phyloP scores from a whole-genome alignment of 2,888 invertebrate genomes.

The Chaetogeoica ovagalla region DNA sequence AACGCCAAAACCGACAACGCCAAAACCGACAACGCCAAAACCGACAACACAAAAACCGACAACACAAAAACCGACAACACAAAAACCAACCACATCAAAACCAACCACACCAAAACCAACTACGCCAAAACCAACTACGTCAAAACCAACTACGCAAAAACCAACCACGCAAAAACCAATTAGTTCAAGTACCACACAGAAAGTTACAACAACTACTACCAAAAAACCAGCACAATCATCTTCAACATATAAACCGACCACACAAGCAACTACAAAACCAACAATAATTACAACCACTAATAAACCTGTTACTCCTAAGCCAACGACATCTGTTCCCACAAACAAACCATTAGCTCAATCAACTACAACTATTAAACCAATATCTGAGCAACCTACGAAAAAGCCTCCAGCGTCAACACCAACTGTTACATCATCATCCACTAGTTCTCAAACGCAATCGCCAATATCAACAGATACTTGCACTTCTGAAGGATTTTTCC shows the following conservation, averaged over 20 bases:
- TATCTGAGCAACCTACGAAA: slow-evolving; percentile 24
- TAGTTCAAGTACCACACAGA: slow-evolving; percentile 15
- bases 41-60: slow-evolving; percentile 4
- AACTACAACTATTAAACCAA: slow-evolving; percentile 44
- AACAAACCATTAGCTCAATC: slow-evolving; percentile 21
- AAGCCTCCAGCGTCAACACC: slow-evolving; percentile 25
- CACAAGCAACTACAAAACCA: slow-evolving; percentile 35
- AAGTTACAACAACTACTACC: slow-evolving; percentile 47
- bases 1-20: slow-evolving; percentile 16
- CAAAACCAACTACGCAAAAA: slow-evolving; percentile 3
- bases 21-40: slow-evolving; percentile 11
- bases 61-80: slow-evolving; percentile 19
- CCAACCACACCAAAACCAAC: slow-evolving; percentile 40
- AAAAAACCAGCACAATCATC: neutral
- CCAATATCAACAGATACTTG: slow-evolving; percentile 59
- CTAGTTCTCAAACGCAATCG: slow-evolving; percentile 9
- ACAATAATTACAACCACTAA: neutral
- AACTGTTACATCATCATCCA: slow-evolving; percentile 22
- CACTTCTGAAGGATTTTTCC: slow-evolving; percentile 67
- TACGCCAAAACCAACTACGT: slow-evolving; percentile 5
- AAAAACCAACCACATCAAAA: slow-evolving; percentile 52
- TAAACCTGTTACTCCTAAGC: neutral
- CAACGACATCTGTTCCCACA: too few relatives aligned
- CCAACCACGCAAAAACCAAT: slow-evolving; percentile 40
- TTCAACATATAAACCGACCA: slow-evolving; percentile 12